Base-by-base conservation (phyloP, 2,797 vertebrate species). In the Pipistrellus pipistrellus region DNA sequence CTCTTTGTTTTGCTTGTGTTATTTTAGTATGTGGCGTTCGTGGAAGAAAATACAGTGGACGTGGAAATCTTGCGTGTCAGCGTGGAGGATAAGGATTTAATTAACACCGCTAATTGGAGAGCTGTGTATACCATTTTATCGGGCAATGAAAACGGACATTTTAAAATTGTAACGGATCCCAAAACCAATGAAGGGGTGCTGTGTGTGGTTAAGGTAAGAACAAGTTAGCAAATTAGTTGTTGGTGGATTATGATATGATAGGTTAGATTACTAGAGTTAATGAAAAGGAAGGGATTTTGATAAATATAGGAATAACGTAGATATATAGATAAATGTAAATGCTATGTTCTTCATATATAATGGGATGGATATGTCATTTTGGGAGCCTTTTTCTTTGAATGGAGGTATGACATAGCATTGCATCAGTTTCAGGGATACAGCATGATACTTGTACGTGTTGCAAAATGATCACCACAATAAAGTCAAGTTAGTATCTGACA, bases 131-230 rank as follows among this genome's bases (percentile, higher is more conserved):
- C 97, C 92, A 99, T 99, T 96, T 98, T 97, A 57, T 98, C 98
- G 89, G 99, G 99, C 96, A 99, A 99, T 68, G 98, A 99, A 81
- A 98, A 98, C 30, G 98, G 97, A 44, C 94, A 98, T 97, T 99
- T 99, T 97, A 98, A 98, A 98, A 98, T 99, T 17, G 98, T 97
- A 3, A 99, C 97, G 6, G 99, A 99, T 95, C 97, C 97, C 69
- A 92, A 97, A 86, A 99, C 98, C 51, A 99, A 99, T 6, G 98
- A 99, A 23, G 99, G 99, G 68, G 89, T 99, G 93, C 94, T 99
- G 14, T 98, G 97, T 84, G 96, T 99, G 68, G 25, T 97, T 35
- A 99, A 99, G 98, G 99, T 99, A 98, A 97, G 96, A 90, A 69
- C 44, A 64, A 91, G 57, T 93, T 75, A 85, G 21, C 57, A 69